These are phyloP conservation scores for Caenorhabditis macrosperma DNA, from an alignment of 2,888 invertebrate genomes.

Conservation along the genomic window DNA sequence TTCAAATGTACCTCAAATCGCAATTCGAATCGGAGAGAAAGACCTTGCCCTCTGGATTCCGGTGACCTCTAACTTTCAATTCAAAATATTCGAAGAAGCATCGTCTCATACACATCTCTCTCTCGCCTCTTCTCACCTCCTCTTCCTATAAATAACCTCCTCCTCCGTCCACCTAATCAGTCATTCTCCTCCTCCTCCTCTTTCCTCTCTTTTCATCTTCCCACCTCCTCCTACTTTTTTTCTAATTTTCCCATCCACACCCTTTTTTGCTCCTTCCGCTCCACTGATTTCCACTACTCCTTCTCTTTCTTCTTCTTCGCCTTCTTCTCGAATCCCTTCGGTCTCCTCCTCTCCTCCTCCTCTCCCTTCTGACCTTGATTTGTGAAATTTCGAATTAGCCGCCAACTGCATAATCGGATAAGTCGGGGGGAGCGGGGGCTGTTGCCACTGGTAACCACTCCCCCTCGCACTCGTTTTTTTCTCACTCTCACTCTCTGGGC, in stretches of 20 bases:
- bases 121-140: background rate
- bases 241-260: constrained; percentile 28
- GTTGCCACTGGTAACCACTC: background rate
- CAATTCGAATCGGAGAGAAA: too few relatives aligned
- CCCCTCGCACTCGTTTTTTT: too few relatives aligned
- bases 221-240: constrained; percentile 3
- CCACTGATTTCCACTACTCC: constrained; percentile 38
- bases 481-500: too few relatives aligned
- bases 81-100: background rate
- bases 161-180: constrained; percentile 20
- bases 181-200: too few relatives aligned
- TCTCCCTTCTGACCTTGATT: constrained; percentile 31
- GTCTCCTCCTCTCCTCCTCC: background rate
- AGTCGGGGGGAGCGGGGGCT: background rate
- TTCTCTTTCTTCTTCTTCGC: background rate
- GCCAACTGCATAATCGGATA: background rate
- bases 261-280: constrained; percentile 45
- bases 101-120: too few relatives aligned
- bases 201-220: constrained; percentile 3
- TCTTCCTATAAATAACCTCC: constrained; percentile 14
- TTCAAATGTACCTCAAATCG: too few relatives aligned
- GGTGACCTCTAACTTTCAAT: background rate
- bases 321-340: background rate
- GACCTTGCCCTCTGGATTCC: too few relatives aligned
- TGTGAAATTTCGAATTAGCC: background rate